Percentiles rank a stretch among this genome's conserved stretches.
phyloP scores from a whole-genome alignment of 2,113 vertebrate species.

The Tachuris rubrigastra region DNA sequence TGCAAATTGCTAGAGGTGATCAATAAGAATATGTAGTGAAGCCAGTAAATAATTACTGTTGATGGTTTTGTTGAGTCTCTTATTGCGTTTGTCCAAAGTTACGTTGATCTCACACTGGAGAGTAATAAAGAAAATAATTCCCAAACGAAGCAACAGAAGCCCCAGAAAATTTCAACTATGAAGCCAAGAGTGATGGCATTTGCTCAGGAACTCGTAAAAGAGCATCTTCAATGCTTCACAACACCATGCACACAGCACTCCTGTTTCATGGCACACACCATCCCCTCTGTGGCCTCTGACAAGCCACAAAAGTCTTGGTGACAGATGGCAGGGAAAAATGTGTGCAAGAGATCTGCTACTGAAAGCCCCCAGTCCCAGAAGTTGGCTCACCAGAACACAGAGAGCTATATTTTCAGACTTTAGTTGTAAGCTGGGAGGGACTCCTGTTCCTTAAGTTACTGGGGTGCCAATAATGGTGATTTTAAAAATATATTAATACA shows the following conservation, averaged over 20 bases:
- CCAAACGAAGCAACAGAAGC: not conserved
- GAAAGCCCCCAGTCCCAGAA: not conserved
- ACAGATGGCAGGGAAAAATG: not conserved
- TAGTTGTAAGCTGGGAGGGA: not conserved
- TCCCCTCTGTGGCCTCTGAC: not conserved
- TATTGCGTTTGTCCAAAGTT: not conserved
- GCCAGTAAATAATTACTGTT: not conserved
- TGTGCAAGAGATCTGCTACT: rapidly evolving
- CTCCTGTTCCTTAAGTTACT: not conserved
- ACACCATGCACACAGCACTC: not conserved
- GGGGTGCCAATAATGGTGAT: too few species aligned
- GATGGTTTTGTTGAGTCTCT: not conserved
- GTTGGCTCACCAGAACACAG: not conserved
- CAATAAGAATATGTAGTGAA: not conserved
- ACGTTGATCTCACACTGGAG: not conserved
- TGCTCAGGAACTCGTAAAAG: not conserved
- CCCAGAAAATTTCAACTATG: not conserved
- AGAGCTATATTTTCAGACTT: not conserved
- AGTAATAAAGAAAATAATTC: not conserved
- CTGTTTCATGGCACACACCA: not conserved
- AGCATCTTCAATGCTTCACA: not conserved
- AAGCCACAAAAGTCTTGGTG: not conserved
- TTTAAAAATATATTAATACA: not conserved
- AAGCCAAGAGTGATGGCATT: not conserved
- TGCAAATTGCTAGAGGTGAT: not conserved